Evolutionary conservation across 2,113 vertebrate genomes (phyloP).

Genomic region (Scolopax mira): DNA sequence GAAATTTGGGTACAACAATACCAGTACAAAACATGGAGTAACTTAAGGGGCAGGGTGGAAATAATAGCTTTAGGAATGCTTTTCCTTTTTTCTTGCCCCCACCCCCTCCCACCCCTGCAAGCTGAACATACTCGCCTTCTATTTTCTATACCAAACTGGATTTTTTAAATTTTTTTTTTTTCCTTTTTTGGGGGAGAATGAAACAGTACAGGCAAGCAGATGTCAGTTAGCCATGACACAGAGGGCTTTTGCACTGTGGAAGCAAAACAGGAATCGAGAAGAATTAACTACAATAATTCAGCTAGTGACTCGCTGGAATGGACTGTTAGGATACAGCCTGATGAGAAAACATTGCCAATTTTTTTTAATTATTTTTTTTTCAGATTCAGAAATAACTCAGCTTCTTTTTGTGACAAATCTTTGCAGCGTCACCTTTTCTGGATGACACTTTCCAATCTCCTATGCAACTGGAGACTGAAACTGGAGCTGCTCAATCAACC

Average conservation of each 20-base stretch:
- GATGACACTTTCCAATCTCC: background rate
- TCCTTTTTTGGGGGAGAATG: background rate
- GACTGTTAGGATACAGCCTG: constrained; percentile 48
- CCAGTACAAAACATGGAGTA: constrained; percentile 18
- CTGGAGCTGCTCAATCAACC: constrained; percentile 49
- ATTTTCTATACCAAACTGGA: constrained; percentile 11
- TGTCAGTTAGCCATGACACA: background rate
- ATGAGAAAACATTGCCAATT: background rate
- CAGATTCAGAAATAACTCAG: constrained; percentile 31
- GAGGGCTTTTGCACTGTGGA: constrained; percentile 11
- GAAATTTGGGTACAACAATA: constrained; percentile 35
- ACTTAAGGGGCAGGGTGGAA: background rate
- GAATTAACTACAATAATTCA: background rate
- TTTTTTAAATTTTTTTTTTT: background rate
- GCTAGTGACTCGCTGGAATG: background rate
- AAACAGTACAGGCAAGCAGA: constrained; percentile 22
- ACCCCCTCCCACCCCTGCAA: background rate
- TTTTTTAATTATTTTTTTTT: background rate
- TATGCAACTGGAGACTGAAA: constrained; percentile 41
- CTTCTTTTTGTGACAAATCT: constrained; percentile 34
- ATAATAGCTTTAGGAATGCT: background rate
- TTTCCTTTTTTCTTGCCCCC: background rate
- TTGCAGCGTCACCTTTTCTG: background rate
- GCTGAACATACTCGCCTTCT: background rate
- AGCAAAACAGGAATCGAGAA: background rate